These are phyloP conservation scores for Parazoanthus darwini DNA, from an alignment of 92 coral and sea anemone species.

Conservation along the genomic window DNA sequence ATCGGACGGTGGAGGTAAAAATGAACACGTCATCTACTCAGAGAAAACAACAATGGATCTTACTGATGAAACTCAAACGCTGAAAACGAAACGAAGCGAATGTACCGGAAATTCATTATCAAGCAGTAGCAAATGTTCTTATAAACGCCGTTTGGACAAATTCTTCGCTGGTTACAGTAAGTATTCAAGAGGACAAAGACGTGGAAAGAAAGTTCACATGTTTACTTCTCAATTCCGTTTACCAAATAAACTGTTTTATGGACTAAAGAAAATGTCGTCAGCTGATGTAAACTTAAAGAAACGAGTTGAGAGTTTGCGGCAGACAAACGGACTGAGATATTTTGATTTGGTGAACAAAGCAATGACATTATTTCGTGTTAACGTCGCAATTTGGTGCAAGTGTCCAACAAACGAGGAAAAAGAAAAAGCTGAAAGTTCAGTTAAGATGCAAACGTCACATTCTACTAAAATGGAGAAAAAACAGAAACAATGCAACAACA, in stretches of 20 bases:
- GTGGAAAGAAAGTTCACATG: background rate
- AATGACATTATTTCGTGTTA: background rate
- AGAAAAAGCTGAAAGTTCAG: background rate
- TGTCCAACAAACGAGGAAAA: background rate
- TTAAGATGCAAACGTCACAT: background rate
- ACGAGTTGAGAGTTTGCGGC: background rate
- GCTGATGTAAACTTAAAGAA: background rate
- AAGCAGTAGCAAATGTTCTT: background rate
- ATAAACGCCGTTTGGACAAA: too few species aligned
- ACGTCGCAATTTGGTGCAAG: background rate
- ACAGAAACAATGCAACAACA: background rate
- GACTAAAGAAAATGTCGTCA: background rate
- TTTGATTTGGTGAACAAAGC: too few species aligned
- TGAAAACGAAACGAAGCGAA: background rate
- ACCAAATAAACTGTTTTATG: background rate
- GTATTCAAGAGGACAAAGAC: background rate
- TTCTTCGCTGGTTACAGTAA: too few species aligned
- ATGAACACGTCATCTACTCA: background rate
- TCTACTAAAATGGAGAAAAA: too few species aligned
- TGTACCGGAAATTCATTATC: background rate
- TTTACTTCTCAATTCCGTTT: background rate
- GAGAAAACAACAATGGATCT: background rate
- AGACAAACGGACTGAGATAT: too few species aligned
- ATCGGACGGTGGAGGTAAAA: background rate
- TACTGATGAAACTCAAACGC: background rate